Evolutionary conservation across 2,888 invertebrate species (phyloP), one percentile per base, ranked within the genome.

Genomic region (Lasioglossum zephyrum): DNA sequence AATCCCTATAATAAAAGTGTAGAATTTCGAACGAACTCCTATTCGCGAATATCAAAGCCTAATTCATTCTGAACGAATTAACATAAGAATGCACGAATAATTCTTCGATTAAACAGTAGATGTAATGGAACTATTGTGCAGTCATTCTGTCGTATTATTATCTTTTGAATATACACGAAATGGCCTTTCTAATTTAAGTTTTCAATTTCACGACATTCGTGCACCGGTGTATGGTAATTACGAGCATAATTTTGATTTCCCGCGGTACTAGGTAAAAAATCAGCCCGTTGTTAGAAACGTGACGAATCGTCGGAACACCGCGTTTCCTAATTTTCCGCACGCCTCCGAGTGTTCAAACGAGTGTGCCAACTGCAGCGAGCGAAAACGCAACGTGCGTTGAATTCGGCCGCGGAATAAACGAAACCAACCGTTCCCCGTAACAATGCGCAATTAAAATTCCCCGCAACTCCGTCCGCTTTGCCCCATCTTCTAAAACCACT

Each of bases 321-420:
- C 4, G 16, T 49, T 83, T 81, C 39, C 69, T 39, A 36, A 69
- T 73, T 84, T 83, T 73, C 53, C 66, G 44, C n/a, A 31, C 39
- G 44, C 36, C 44, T 26, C 63, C 70, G 16, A 57, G 66, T 44
- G 73, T 77, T 66, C 57, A 60, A 77, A 57, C 31, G 39, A 63
- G 39, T 78, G 63, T 49, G 26, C 31, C 75, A 49, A 11, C n/a
- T 47, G 76, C 53, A 31, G 18, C 69, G 13, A 73, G 79, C 57
- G 75, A 22, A 63, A 41, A 44, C 22, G 72, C 85, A 76, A 69
- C 85, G 76, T 77, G 85, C 73, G 9, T 47, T 41, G 85, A 85
- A 85, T 85, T 44, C 75, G 75, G 18, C n/a, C 77, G n/a, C 73
- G 66, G 39, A 26, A 26, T 49, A 18, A 53, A 60, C 73, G 22